Evolutionary conservation across 2,113 vertebrate species (phyloP).

Genomic region (Brachyistius frenatus): DNA sequence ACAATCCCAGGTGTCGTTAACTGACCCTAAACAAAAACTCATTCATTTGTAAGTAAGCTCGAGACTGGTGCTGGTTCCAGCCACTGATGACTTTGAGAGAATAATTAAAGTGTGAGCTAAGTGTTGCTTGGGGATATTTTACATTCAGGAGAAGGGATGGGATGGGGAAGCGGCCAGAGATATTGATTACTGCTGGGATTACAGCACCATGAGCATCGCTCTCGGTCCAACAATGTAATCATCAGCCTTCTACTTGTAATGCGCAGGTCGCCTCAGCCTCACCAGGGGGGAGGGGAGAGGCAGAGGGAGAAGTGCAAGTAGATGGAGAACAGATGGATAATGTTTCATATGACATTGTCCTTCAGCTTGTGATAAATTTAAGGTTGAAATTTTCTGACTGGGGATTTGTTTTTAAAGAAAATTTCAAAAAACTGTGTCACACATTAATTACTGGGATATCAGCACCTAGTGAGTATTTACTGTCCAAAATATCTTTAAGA

Average conservation of each 20-base stretch:
- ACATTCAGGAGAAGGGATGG: conserved; percentile 78
- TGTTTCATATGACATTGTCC: conserved; percentile 79
- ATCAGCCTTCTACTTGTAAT: conserved; percentile 81
- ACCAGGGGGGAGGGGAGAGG: conserved; percentile 60
- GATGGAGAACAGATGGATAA: conserved; percentile 80
- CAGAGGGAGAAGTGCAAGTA: conserved; percentile 55
- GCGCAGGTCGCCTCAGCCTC: conserved; percentile 73
- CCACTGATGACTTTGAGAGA: conserved; percentile 80
- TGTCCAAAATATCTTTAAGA: conserved; percentile 26
- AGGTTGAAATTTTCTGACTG: conserved; percentile 58
- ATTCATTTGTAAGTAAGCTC: conserved; percentile 65
- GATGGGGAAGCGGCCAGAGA: conserved; percentile 71
- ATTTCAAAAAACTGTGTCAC: conserved; percentile 24
- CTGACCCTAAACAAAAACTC: conserved; percentile 52
- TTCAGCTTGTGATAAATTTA: conserved; percentile 73
- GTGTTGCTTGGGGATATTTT: conserved; percentile 81
- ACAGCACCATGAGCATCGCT: conserved; percentile 80
- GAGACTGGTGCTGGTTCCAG: conserved; percentile 56
- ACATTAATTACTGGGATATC: conserved; percentile 31
- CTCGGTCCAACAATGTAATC: conserved; percentile 83
- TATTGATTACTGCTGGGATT: conserved; percentile 86
- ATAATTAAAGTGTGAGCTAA: conserved; percentile 79
- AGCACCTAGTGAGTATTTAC: conserved; percentile 26
- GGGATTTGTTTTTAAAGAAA: conserved; percentile 41
- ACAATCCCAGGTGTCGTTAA: conserved; percentile 30